Evolutionary conservation across 2,888 invertebrate genomes (phyloP).

Genomic region (Drosophila recens): DNA sequence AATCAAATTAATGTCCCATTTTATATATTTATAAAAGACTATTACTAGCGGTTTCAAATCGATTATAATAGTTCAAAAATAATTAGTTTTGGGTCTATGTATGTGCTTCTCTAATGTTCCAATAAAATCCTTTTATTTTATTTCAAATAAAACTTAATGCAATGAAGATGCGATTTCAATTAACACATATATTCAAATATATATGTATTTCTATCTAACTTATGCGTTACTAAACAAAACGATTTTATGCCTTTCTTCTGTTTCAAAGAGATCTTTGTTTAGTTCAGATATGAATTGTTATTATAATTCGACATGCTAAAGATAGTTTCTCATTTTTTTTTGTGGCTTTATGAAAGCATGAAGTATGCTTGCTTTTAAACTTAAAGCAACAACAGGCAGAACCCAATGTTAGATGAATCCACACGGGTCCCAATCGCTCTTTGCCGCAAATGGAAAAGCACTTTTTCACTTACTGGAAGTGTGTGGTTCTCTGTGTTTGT

Average conservation of each 20-base stretch:
- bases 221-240: not conserved
- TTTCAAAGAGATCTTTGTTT: not conserved
- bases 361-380: not conserved
- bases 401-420: constrained; percentile 8
- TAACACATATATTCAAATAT: no score
- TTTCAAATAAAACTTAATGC: no score
- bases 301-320: not conserved
- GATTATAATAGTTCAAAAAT: no score
- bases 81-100: no score
- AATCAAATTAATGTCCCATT: no score
- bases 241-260: not conserved
- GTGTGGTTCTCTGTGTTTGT: constrained; percentile 9
- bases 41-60: no score
- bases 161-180: no score
- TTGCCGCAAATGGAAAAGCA: constrained; percentile 53
- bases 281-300: not conserved
- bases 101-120: no score
- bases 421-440: constrained; percentile 6
- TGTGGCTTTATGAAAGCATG: not conserved
- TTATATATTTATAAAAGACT: no score
- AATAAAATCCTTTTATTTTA: no score
- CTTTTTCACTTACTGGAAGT: constrained; percentile 34
- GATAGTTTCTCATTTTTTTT: not conserved
- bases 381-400: constrained; percentile 8
- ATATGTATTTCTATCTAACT: no score